A percentile compares a stretch with the other conserved stretches of the same genome.
phyloP scores from a whole-genome alignment of 2,113 vertebrate species.

The Bombycilla garrulus region DNA sequence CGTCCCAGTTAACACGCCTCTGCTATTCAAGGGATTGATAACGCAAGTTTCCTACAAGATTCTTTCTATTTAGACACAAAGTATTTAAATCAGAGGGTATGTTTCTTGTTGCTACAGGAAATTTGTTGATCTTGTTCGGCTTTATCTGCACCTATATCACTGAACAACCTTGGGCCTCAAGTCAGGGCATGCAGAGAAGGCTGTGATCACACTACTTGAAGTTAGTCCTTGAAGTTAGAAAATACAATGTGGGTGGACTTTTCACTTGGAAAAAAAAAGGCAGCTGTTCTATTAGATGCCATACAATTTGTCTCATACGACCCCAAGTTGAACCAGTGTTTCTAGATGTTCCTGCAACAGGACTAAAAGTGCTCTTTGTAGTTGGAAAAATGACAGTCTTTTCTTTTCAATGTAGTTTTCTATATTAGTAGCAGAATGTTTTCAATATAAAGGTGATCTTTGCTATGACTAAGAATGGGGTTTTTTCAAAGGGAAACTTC shows the following conservation, averaged over 20 bases:
- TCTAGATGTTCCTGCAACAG: background rate
- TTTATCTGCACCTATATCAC: background rate
- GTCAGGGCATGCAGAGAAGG: background rate
- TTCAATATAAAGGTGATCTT: background rate
- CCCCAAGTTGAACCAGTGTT: background rate
- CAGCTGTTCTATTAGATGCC: fast-evolving
- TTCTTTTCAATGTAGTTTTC: background rate
- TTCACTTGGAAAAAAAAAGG: background rate
- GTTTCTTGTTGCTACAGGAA: background rate
- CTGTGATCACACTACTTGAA: background rate
- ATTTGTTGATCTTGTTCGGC: background rate
- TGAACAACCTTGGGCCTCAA: background rate
- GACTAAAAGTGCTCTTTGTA: background rate
- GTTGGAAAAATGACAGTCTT: background rate
- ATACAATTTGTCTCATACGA: background rate
- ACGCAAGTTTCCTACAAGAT: background rate
- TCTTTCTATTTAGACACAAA: background rate
- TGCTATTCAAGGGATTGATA: background rate
- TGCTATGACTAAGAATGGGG: background rate
- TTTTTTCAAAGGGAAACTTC: background rate
- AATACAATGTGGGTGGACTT: background rate
- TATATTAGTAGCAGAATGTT: background rate
- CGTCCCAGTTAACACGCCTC: background rate
- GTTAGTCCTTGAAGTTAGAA: background rate
- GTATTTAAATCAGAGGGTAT: background rate